phyloP scores from a whole-genome alignment of 2,797 vertebrate genomes.

The Lagorchestes hirsutus region DNA sequence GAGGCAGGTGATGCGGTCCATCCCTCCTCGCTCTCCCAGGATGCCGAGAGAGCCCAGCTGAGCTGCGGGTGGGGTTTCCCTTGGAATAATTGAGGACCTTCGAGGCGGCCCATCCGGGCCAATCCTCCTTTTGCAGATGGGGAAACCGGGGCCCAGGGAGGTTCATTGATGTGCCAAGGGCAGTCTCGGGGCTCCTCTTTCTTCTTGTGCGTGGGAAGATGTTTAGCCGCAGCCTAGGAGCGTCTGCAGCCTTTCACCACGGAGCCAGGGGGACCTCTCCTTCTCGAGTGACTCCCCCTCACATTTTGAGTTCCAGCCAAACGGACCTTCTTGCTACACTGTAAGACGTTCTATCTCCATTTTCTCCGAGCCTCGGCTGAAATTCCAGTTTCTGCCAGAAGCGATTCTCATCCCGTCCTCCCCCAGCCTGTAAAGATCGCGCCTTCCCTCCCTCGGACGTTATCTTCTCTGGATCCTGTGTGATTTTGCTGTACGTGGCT shows the following conservation, averaged over 20 bases:
- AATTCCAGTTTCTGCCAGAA: neutral
- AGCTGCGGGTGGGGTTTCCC: neutral
- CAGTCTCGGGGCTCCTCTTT: neutral
- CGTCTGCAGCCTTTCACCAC: too few species aligned
- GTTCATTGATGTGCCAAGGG: too few species aligned
- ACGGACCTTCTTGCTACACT: neutral
- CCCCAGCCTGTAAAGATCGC: neutral
- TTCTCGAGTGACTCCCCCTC: neutral
- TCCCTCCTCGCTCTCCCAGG: neutral
- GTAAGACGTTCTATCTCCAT: neutral
- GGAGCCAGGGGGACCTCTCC: neutral
- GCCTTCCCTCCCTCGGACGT: neutral
- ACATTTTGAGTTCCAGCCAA: neutral
- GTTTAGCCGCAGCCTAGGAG: neutral
- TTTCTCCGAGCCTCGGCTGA: neutral
- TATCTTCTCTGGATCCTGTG: neutral
- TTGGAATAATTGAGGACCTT: rapidly evolving
- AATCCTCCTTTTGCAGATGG: neutral
- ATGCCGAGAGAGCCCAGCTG: neutral
- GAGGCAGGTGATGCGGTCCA: neutral
- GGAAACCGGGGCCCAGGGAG: neutral
- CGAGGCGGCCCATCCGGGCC: neutral
- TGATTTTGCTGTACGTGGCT: too few species aligned
- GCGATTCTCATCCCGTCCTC: neutral
- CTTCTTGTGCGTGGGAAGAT: too few species aligned